These are phyloP conservation scores for Fopius arisanus DNA, from an alignment of 1,140 invertebrate species.

Conservation along the genomic window DNA sequence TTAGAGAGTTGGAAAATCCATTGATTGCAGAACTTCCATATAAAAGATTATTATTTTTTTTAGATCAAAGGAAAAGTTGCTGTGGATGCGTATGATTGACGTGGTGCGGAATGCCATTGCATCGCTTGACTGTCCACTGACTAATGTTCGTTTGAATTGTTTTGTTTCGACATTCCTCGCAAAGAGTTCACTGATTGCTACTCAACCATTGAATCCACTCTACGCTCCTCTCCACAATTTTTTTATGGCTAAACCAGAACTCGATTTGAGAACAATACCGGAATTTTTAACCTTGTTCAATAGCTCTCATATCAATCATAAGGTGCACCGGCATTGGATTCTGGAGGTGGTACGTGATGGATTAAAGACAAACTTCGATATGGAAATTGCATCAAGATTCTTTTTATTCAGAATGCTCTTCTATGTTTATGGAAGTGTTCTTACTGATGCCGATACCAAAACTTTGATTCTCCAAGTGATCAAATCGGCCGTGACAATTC, in stretches of 20 bases:
- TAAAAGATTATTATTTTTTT: no score
- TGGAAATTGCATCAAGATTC: conserved; percentile 68
- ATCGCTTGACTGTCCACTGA: conserved; percentile 47
- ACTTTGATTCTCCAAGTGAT: conserved; percentile 70
- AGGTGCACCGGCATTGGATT: conserved; percentile 73
- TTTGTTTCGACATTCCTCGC: conserved; percentile 77
- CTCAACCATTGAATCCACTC: conserved; percentile 73
- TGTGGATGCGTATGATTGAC: conserved; percentile 64
- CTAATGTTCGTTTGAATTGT: conserved; percentile 69
- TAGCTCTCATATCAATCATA: conserved; percentile 71
- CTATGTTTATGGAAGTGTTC: conserved; percentile 61
- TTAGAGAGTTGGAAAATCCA: no score
- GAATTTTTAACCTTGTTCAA: conserved; percentile 79
- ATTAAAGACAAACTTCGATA: conserved; percentile 67
- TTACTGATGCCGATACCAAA: conserved; percentile 63
- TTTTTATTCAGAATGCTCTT: conserved; percentile 70
- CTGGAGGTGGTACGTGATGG: conserved; percentile 74
- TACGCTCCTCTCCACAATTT: conserved; percentile 75
- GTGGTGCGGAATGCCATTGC: conserved; percentile 64
- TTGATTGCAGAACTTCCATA: no score
- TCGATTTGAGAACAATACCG: conserved; percentile 77
- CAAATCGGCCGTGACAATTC: conserved; percentile 67
- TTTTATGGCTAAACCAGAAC: conserved; percentile 73
- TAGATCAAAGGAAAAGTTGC: conserved; percentile 60
- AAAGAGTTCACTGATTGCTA: conserved; percentile 70